Conservation (phyloP, 2,797 vertebrate species). For the Botia kubotai region DNA sequence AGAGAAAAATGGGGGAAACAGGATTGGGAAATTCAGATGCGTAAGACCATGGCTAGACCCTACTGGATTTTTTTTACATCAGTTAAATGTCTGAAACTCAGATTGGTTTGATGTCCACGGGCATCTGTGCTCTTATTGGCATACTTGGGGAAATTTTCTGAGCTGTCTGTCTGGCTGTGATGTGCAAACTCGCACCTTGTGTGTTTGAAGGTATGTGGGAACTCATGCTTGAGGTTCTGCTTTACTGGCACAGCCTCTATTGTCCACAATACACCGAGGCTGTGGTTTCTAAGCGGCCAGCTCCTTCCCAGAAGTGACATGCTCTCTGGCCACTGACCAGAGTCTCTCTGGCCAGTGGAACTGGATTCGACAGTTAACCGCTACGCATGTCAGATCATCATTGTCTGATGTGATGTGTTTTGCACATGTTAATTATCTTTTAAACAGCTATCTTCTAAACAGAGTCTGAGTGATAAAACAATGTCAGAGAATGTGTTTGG, state of each 20-base stretch:
- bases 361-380: slow-evolving; percentile 1
- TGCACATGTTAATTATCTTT: not conserved
- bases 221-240: slow-evolving; percentile 54
- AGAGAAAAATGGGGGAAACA: not conserved
- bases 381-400: not conserved
- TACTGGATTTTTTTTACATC: not conserved
- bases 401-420: not conserved
- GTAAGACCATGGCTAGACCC: not conserved
- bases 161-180: slow-evolving; percentile 29
- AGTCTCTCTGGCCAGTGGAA: slow-evolving; percentile 24
- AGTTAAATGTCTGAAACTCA: not conserved
- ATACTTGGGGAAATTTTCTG: not conserved
- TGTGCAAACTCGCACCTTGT: slow-evolving; percentile 65
- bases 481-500: not conserved
- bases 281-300: slow-evolving; percentile 60
- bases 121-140: not conserved
- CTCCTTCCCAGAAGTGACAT: slow-evolving; percentile 75
- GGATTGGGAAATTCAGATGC: too few species aligned
- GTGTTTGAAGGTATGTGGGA: slow-evolving; percentile 58
- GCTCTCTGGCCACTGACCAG: slow-evolving; percentile 66
- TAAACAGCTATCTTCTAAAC: not conserved
- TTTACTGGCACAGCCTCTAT: slow-evolving; percentile 51
- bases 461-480: not conserved
- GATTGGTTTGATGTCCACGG: slow-evolving; percentile 11
- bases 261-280: slow-evolving; percentile 14